Conservation (phyloP, 2,888 invertebrate species). For the Meta bourneti region DNA sequence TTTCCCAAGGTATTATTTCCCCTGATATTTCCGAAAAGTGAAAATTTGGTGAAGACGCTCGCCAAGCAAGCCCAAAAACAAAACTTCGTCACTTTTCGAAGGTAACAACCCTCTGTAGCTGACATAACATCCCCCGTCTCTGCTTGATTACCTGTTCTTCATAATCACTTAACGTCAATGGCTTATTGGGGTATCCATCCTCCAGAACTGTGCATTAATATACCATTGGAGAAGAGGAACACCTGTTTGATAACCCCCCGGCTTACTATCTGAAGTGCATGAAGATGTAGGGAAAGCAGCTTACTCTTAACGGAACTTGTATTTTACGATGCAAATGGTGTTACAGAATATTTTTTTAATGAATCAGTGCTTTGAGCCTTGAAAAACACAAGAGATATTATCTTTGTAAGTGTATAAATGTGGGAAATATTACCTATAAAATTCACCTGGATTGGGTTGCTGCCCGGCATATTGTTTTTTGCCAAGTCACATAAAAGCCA, state of each 20-base stretch:
- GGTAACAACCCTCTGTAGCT: slow-evolving; percentile 42
- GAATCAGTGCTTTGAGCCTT: too few species aligned
- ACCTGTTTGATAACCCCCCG: slow-evolving; percentile 36
- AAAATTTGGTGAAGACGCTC: background rate
- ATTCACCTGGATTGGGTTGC: too few species aligned
- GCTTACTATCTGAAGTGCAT: background rate
- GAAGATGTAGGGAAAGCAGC: background rate
- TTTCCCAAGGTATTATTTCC: background rate
- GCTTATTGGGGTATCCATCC: slow-evolving; percentile 30
- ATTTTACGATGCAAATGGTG: background rate
- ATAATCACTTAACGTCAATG: slow-evolving; percentile 69
- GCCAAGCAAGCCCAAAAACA: slow-evolving; percentile 17
- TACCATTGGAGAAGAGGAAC: slow-evolving; percentile 29
- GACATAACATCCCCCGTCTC: slow-evolving; percentile 33
- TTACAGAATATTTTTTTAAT: background rate
- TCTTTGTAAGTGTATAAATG: too few species aligned
- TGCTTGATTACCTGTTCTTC: slow-evolving; percentile 52
- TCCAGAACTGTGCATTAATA: slow-evolving; percentile 40
- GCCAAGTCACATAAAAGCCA: too few species aligned
- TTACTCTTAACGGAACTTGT: background rate
- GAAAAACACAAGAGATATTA: too few species aligned
- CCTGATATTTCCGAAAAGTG: too few species aligned
- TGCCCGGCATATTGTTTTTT: too few species aligned
- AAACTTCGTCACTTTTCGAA: slow-evolving; percentile 10
- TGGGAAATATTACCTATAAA: too few species aligned